phyloP scores from a whole-genome alignment of 2,113 vertebrate genomes.

The Calidris pygmaea region DNA sequence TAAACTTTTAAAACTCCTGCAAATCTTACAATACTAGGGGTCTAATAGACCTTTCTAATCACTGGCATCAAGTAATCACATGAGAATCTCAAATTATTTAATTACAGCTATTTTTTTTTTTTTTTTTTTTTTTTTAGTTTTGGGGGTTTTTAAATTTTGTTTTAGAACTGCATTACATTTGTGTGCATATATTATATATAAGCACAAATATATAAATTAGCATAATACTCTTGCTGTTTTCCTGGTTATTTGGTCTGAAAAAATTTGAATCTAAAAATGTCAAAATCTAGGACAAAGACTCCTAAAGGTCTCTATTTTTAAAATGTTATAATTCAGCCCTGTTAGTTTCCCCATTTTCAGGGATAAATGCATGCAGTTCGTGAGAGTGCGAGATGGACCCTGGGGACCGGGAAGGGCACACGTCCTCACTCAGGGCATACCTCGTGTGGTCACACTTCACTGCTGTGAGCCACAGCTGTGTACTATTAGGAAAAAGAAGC shows the following conservation, averaged over 20 bases:
- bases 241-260: not conserved
- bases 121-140: no score
- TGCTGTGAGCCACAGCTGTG: not conserved
- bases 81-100: not conserved
- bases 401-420: not conserved
- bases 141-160: not conserved
- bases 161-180: not conserved
- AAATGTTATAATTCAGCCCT: not conserved
- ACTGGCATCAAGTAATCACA: not conserved
- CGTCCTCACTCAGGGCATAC: not conserved
- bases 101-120: not conserved
- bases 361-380: not conserved
- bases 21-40: not conserved
- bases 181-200: not conserved
- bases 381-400: accelerated
- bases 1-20: not conserved
- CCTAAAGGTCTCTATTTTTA: not conserved
- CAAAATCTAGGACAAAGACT: not conserved
- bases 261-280: not conserved
- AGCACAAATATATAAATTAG: not conserved
- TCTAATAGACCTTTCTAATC: not conserved
- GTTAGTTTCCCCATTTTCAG: not conserved
- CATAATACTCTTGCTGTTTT: not conserved
- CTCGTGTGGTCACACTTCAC: not conserved
- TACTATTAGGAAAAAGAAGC: not conserved